phyloP scores from a whole-genome alignment of 2,797 vertebrate genomes.

The Sebastes oblongus region DNA sequence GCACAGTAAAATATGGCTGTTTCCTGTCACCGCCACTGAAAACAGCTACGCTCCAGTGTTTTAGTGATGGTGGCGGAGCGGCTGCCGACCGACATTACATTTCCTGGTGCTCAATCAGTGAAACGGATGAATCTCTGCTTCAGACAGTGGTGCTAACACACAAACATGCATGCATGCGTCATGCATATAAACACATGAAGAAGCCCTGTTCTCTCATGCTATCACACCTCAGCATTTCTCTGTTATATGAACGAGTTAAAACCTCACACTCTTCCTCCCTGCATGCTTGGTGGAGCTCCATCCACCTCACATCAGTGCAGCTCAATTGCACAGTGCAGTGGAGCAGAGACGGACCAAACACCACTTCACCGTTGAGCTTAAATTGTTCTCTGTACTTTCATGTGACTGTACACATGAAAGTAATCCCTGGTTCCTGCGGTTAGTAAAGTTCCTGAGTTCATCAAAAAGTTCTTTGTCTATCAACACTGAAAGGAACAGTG shows the following conservation, averaged over 20 bases:
- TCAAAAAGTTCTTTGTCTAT: not conserved
- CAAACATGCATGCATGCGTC: not conserved
- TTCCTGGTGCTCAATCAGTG: conserved; percentile 51
- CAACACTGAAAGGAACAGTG: not conserved
- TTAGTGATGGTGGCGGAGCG: conserved; percentile 14
- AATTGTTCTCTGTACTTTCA: conserved; percentile 14
- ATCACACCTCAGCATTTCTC: conserved; percentile 6
- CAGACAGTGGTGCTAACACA: conserved; percentile 9
- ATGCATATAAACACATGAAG: not conserved
- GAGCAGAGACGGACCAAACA: conserved; percentile 24
- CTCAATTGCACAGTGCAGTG: conserved; percentile 15
- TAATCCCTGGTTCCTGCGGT: not conserved
- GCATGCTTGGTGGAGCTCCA: conserved; percentile 16
- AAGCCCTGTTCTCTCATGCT: not conserved
- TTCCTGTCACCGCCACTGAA: conserved; percentile 31
- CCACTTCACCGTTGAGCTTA: conserved; percentile 14
- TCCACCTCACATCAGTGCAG: conserved; percentile 33
- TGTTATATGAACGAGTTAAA: conserved; percentile 26
- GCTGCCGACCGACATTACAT: conserved; percentile 28
- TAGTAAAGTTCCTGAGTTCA: not conserved
- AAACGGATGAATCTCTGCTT: conserved; percentile 38
- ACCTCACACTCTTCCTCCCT: not conserved
- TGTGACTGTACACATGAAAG: not conserved
- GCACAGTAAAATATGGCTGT: conserved; percentile 44
- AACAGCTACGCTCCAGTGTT: conserved; percentile 23